Evolutionary conservation across 2,797 vertebrate species (phyloP).

Genomic region (Arctocebus calabarensis): DNA sequence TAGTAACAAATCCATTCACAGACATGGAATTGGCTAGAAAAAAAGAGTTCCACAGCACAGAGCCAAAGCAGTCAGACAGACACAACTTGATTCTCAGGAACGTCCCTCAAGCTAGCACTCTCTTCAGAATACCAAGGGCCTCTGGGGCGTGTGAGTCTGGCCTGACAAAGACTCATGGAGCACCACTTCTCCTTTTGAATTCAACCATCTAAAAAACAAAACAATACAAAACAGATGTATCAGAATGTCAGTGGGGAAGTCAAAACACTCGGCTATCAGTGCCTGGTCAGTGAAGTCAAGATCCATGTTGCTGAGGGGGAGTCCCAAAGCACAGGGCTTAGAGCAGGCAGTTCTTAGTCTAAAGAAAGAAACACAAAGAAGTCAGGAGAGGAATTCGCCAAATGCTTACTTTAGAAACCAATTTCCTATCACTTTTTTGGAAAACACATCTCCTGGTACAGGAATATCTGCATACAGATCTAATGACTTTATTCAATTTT

Average conservation of each 20-base stretch:
- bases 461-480: constrained; percentile 6
- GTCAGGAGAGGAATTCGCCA: constrained; percentile 12
- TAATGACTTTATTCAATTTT: background rate
- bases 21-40: background rate
- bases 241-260: background rate
- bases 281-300: background rate
- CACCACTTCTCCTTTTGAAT: constrained; percentile 40
- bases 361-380: background rate
- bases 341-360: background rate
- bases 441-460: background rate
- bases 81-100: fast-evolving
- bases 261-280: background rate
- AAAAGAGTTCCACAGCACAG: background rate
- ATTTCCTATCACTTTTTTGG: background rate
- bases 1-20: background rate
- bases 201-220: constrained; percentile 13
- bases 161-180: background rate
- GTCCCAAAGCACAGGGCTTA: background rate
- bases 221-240: background rate
- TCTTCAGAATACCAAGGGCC: background rate
- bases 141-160: background rate
- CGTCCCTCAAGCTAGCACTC: fast-evolving
- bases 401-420: constrained; percentile 17
- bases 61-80: fast-evolving
- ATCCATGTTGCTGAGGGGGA: background rate